These are phyloP conservation scores for Tipula helvola DNA, from an alignment of 2,888 invertebrate genomes.

Conservation along the genomic window DNA sequence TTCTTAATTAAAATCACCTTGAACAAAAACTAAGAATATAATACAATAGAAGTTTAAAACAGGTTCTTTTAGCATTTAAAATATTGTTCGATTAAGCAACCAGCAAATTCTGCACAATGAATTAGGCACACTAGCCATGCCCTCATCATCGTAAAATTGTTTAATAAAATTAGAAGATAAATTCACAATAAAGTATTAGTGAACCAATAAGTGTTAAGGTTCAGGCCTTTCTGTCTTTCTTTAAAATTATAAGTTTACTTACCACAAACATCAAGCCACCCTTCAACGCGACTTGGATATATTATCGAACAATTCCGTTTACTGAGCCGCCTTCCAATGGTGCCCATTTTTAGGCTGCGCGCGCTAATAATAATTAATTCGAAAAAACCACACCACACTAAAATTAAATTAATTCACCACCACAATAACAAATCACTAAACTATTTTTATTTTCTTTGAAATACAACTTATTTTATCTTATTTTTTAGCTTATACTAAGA, in stretches of 20 bases:
- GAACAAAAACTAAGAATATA: neutral
- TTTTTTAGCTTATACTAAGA: neutral
- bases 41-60: neutral
- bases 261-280: conserved; percentile 38
- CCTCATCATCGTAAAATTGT: neutral
- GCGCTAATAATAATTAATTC: neutral
- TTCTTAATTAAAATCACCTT: neutral
- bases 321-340: conserved; percentile 33
- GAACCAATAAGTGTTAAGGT: no score
- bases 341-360: neutral
- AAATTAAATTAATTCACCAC: neutral
- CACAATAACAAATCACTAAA: neutral
- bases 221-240: neutral
- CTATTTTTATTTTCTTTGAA: neutral
- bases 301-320: conserved; percentile 32
- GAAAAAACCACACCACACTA: neutral
- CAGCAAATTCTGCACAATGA: neutral
- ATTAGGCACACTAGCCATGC: neutral
- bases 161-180: no score
- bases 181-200: no score
- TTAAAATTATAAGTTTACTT: conserved; percentile 20
- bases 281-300: conserved; percentile 36
- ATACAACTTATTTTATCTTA: neutral
- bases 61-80: neutral
- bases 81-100: neutral